Evolutionary conservation across 2,113 vertebrate genomes (phyloP).

Genomic region (Mungos mungo): DNA sequence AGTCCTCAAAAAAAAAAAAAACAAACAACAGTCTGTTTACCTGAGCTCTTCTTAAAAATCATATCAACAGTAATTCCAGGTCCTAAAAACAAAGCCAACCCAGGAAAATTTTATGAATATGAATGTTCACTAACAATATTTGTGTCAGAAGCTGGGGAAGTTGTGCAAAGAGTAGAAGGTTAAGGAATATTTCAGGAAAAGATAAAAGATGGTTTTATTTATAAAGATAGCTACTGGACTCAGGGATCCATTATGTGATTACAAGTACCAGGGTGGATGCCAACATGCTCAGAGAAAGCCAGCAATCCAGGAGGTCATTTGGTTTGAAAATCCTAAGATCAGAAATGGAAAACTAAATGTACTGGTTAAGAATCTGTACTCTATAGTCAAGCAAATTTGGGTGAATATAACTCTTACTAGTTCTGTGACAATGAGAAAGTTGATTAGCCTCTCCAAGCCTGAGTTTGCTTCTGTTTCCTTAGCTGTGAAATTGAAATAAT

Average conservation of each 20-base stretch:
- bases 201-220: not conserved
- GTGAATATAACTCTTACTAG: not conserved
- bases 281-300: not conserved
- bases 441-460: not conserved
- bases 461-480: not conserved
- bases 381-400: not conserved
- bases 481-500: not conserved
- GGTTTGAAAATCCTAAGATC: not conserved
- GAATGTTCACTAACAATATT: not conserved
- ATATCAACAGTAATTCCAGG: not conserved
- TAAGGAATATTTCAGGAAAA: not conserved
- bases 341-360: not conserved
- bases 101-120: not conserved
- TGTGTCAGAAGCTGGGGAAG: not conserved
- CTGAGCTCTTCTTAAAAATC: not conserved
- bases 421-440: not conserved
- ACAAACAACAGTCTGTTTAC: constrained; percentile 18
- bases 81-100: not conserved
- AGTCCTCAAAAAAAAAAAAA: not conserved
- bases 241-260: not conserved
- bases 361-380: not conserved
- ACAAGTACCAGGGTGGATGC: not conserved
- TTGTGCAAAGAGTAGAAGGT: not conserved
- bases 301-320: not conserved
- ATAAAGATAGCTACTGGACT: not conserved